These are phyloP conservation scores for Brachionus calyciflorus DNA, from an alignment of 1,140 invertebrate genomes.

Conservation along the genomic window DNA sequence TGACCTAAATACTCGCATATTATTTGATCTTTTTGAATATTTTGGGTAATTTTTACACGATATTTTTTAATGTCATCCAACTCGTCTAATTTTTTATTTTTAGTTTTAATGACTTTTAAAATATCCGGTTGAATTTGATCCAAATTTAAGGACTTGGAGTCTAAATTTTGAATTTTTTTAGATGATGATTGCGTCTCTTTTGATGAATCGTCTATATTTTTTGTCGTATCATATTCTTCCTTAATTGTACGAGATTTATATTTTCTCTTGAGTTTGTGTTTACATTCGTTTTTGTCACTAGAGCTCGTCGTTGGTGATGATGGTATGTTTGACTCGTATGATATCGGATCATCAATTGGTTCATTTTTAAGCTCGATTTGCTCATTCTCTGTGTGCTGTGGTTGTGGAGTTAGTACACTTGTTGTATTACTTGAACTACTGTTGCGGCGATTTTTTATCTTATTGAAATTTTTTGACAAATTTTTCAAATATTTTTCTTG, in stretches of 20 bases:
- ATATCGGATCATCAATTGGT: not conserved
- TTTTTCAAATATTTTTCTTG: constrained; percentile 28
- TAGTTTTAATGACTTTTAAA: not conserved
- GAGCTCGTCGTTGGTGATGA: not conserved
- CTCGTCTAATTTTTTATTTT: not conserved
- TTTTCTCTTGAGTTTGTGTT: not conserved
- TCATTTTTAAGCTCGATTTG: not conserved
- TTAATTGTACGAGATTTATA: no score
- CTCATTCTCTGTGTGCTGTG: not conserved
- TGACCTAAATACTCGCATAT: not conserved
- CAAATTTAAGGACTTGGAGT: not conserved
- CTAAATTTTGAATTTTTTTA: not conserved
- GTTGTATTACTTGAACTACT: constrained; percentile 3
- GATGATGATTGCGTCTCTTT: no score
- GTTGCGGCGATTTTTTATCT: not conserved
- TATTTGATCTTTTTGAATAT: not conserved
- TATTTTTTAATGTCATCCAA: not conserved
- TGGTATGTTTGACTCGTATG: not conserved
- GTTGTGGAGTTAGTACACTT: not conserved
- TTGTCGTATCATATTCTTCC: no score
- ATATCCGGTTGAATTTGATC: not conserved
- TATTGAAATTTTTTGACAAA: not conserved
- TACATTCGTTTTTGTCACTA: no score
- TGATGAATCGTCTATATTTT: no score
- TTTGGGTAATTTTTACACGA: not conserved